Base-by-base conservation (phyloP, 1,140 invertebrate species). In the Bombus breviceps region DNA sequence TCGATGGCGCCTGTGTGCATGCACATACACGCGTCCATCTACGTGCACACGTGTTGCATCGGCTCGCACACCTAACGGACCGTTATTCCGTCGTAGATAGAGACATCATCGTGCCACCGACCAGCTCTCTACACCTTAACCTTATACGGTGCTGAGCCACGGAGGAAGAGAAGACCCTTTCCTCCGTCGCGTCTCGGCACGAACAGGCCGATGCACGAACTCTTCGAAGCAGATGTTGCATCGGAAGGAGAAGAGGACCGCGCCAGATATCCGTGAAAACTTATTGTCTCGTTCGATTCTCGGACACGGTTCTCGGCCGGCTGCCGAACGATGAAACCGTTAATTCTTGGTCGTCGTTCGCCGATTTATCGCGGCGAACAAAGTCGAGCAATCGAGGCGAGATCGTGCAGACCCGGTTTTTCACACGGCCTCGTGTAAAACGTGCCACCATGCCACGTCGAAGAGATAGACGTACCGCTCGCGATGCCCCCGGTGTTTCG, bases 401-500 rank as follows among this genome's bases (percentile, higher is more conserved):
- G 62, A 79, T 66, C 77, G 62, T 41, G 64, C 32, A 41, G 64
- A 37, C n/a, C 32, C 39, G 66, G n/a, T 85, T 78, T 79, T 80
- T 80, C 83, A 57, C 83, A 85, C 83, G 68, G 53, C 53, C 76
- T 9, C 68, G 47, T 72, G 68, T 79, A 78, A 79, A 80, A 71
- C 66, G 47, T 81, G 47, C 37, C 47, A 32, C 80, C 34, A 2
- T n/a, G 47, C 68, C 47, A 28, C 37, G 37, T 77, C 76, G 81
- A 82, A 85, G 91, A 92, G 91, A 93, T 89, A 90, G 87, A 90
- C 88, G 79, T 89, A 82, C 86, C 85, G 83, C 79, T 86, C 86
- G 82, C 92, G 91, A 86, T 93, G 89, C 91, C 91, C 91, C 88
- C 89, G 88, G 90, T 95, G 94, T 95, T 94, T 94, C 94, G 92